Conservation (phyloP, 2,888 invertebrate genomes). For the Ametastegia equiseti region DNA sequence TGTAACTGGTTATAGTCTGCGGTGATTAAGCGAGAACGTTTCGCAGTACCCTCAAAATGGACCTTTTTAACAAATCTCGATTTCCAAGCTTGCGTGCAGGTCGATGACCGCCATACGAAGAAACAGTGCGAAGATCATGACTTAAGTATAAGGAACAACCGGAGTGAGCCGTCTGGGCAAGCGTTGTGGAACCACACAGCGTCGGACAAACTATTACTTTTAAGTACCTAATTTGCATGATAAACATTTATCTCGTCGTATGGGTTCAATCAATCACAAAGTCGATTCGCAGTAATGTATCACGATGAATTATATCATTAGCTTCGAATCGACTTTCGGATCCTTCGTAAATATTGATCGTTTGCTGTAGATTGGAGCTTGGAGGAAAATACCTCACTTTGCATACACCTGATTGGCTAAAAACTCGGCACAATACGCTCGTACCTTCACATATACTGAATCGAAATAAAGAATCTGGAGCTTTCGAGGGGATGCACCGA, state of each 20-base stretch:
- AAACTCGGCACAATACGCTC: background rate
- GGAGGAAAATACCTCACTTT: background rate
- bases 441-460: background rate
- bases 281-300: conserved; percentile 13
- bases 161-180: conserved; percentile 3
- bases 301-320: conserved; percentile 24
- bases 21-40: background rate
- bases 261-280: conserved; percentile 28
- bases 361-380: background rate
- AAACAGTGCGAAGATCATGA: background rate
- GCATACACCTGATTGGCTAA: conserved; percentile 15
- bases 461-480: conserved; percentile 15
- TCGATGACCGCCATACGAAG: background rate
- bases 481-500: conserved; percentile 35
- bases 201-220: conserved; percentile 20
- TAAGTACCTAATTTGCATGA: conserved; percentile 9
- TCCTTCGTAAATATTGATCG: conserved; percentile 17
- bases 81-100: background rate
- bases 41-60: background rate
- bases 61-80: background rate
- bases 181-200: background rate
- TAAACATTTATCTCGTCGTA: conserved; percentile 8
- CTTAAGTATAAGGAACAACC: background rate
- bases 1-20: background rate
- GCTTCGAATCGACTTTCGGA: conserved; percentile 16